These are phyloP conservation scores for Clinocottus analis DNA, from an alignment of 2,113 vertebrate genomes.

Conservation along the genomic window DNA sequence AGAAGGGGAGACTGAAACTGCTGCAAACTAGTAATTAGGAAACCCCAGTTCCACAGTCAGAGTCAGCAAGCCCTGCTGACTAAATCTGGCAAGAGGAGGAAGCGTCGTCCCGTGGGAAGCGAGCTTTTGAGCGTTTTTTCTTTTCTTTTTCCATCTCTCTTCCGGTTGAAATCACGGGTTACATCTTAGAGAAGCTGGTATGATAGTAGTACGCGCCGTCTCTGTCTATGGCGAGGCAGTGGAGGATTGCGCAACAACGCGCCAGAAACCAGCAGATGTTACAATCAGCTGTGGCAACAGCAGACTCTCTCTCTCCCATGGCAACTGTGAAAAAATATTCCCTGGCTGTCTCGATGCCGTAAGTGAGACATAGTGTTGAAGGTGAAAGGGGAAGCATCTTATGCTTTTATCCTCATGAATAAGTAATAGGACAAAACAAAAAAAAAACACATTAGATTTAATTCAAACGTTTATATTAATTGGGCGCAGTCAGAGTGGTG, in stretches of 20 bases:
- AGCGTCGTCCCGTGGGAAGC: not conserved
- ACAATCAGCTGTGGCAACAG: conserved; percentile 9
- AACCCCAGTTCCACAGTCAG: conserved; percentile 46
- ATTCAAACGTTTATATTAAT: conserved; percentile 35
- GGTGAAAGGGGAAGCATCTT: conserved; percentile 18
- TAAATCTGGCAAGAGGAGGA: conserved; percentile 57
- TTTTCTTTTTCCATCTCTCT: not conserved
- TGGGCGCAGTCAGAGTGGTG: conserved; percentile 19
- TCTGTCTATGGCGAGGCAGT: not conserved
- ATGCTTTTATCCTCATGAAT: conserved; percentile 22
- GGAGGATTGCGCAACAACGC: conserved; percentile 9
- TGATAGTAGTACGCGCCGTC: not conserved
- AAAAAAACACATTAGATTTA: conserved; percentile 39
- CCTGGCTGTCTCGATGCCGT: not conserved
- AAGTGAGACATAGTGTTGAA: conserved; percentile 30
- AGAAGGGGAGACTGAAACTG: conserved; percentile 18
- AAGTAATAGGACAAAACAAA: conserved; percentile 10
- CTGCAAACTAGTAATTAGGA: conserved; percentile 68
- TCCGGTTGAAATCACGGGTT: conserved; percentile 39
- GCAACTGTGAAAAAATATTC: conserved; percentile 37
- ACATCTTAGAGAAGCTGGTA: not conserved
- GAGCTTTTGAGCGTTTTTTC: conserved; percentile 2
- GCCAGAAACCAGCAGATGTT: conserved; percentile 14
- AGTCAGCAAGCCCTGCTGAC: conserved; percentile 51
- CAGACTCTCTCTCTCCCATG: conserved; percentile 28